Base-by-base conservation (phyloP, 2,888 invertebrate genomes). In the Noctua fimbriata region DNA sequence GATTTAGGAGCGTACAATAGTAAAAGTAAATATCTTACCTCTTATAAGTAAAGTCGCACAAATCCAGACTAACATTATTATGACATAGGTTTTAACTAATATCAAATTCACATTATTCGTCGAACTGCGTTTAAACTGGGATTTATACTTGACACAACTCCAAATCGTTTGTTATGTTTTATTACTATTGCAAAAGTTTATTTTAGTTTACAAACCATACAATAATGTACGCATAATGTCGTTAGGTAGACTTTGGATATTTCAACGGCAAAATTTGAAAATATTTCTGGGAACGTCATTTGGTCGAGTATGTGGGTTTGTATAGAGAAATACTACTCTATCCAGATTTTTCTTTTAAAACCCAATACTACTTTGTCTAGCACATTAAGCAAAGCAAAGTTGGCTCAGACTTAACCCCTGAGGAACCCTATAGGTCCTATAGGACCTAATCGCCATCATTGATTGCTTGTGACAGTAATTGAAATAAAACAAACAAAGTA, bases 401-500 rank as follows among this genome's bases (percentile, higher is more conserved):
- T 21, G 60, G 32, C 49, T 24, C 21, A 44, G 18, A 63, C 47
- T 49, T 6, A 4, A 3, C 67, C 67, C 70, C 21, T 67, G 41
- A 41, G 32, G 36, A 49, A 81, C 12, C 14, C 36, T 36, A 6
- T 6, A 67, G 14, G 3, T n/a, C n/a, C n/a, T n/a, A 49, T 28
- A n/a, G n/a, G n/a, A 24, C 4, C 9, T 47, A 18, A 77, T 10
- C 16, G n/a, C 21, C 4, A n/a, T 66, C 16, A 55, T 55, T 10
- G 10, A 24, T 65, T 41, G 9, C 18, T 67, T 32, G 32, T 58
- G 4, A 47, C 24, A 12, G n/a, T 71, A 3, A 44, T 79, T n/a
- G 14, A 78, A 88, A 89, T 82, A 82, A 89, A 89, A 88, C 80
- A 82, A 78, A 60, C 6, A 73, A 16, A 9, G 65, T 55, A 71